A percentile compares a stretch with the other conserved stretches of the same genome.
These are phyloP conservation scores for Andrena trimmerana DNA, from an alignment of 2,888 invertebrate genomes.

Conservation along the genomic window DNA sequence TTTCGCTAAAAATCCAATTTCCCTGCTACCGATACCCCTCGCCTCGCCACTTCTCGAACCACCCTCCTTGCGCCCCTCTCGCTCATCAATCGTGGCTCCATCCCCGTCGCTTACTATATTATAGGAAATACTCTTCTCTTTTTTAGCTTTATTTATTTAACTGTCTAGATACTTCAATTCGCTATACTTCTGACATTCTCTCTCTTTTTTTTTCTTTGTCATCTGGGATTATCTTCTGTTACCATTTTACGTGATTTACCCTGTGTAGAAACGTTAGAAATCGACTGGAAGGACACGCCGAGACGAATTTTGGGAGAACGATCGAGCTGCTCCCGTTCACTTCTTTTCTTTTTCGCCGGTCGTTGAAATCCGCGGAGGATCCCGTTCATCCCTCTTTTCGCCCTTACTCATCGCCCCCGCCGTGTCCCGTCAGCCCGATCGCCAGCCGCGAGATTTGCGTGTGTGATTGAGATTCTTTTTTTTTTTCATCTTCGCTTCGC, in stretches of 20 bases:
- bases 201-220: slow-evolving; percentile 23
- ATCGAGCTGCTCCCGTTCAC: not conserved
- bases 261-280: slow-evolving; percentile 82
- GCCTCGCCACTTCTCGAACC: slow-evolving; percentile 47
- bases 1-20: slow-evolving; percentile 81
- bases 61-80: slow-evolving; percentile 36
- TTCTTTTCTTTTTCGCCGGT: too few relatives aligned
- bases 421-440: slow-evolving; percentile 58
- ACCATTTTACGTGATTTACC: slow-evolving; percentile 79
- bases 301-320: slow-evolving; percentile 50
- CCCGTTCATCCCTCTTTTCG: not conserved
- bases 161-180: slow-evolving; percentile 76
- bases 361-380: too few relatives aligned
- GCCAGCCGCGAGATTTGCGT: slow-evolving; percentile 66
- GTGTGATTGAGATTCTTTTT: slow-evolving; percentile 45
- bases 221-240: slow-evolving; percentile 77
- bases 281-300: slow-evolving; percentile 73
- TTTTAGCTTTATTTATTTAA: slow-evolving; percentile 71
- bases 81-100: slow-evolving; percentile 47
- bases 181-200: slow-evolving; percentile 73
- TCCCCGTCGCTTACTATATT: slow-evolving; percentile 69
- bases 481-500: slow-evolving; percentile 55
- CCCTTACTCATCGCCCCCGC: not conserved
- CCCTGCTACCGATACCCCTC: slow-evolving; percentile 77
- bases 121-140: slow-evolving; percentile 76